Evolutionary conservation across 1,140 invertebrate species (phyloP), one percentile per base, ranked within the genome.

Genomic region (Temnothorax nylanderi): DNA sequence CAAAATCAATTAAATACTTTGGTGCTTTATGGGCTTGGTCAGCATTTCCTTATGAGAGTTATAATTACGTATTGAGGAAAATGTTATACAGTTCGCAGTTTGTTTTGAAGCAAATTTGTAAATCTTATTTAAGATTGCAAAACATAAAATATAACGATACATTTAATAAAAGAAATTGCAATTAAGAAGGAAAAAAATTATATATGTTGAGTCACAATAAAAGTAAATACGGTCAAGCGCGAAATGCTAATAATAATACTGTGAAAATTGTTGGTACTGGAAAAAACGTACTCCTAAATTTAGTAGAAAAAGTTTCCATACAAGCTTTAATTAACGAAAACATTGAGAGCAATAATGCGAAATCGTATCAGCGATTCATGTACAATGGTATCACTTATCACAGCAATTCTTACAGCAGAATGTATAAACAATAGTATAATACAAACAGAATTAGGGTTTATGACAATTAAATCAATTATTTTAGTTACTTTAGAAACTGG

Each of bases 101-200:
- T 13, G 56, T 60, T n/a, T 32, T 32, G 4, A 21, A 60, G 32
- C 56, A 60, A 13, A 60, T 60, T 32, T 60, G 56, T 60, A 60
- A 60, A 60, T n/a, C 56, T n/a, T 60, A 60, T 60, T 60, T n/a
- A n/a, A 60, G 56, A 60, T 60, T 60, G 21, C 56, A 60, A 60
- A 60, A 32, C n/a, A 13, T 56, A 60, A 60, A 32, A 56, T 56
- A 18, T 16, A 60, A 60, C 56, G 13, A 60, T 32, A 60, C 56
- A 11, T 56, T 56, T 56, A 56, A 56, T 56, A 16, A 16, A 56
- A 56, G n/a, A 56, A 56, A 56, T 56, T 56, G 18, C 13, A 56
- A 56, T 56, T n/a, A 21, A 6, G 54, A 56, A 56, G 54, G 54
- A 10, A 56, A 56, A 56, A 56, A 56, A 16, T 56, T 56, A 56